A percentile compares a stretch with the other conserved stretches of the same genome.
Conservation (phyloP, 2,888 invertebrate genomes). For the Trissolcus brochymenae region DNA sequence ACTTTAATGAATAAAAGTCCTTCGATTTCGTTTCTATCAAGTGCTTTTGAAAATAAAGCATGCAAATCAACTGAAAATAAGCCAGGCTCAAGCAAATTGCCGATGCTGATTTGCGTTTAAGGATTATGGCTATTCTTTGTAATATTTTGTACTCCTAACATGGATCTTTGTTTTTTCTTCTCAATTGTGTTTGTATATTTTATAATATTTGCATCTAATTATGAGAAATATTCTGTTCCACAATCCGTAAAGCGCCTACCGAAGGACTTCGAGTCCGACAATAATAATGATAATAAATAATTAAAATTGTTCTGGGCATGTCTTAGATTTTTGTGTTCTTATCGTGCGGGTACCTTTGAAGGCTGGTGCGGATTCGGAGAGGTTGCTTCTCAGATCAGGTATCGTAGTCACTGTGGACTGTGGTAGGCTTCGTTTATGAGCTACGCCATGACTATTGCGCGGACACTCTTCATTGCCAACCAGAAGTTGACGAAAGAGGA, state of each 20-base stretch:
- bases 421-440: constrained; percentile 89
- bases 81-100: too few relatives aligned
- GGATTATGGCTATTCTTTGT: too few relatives aligned
- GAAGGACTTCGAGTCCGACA: constrained; percentile 41
- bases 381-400: constrained; percentile 89
- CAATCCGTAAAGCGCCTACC: constrained; percentile 53
- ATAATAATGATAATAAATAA: constrained; percentile 34
- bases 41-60: too few relatives aligned
- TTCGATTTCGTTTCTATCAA: too few relatives aligned
- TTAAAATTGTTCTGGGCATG: neutral
- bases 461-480: constrained; percentile 78
- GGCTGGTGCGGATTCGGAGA: constrained; percentile 77
- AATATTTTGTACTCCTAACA: too few relatives aligned
- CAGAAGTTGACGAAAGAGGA: constrained; percentile 73
- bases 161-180: too few relatives aligned
- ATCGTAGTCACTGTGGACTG: constrained; percentile 87
- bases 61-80: too few relatives aligned
- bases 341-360: constrained; percentile 78
- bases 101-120: too few relatives aligned
- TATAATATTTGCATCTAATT: too few relatives aligned
- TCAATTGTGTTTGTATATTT: too few relatives aligned
- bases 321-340: constrained; percentile 31
- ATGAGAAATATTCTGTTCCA: constrained; percentile 6
- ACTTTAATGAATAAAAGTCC: too few relatives aligned
- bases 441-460: constrained; percentile 91